These are phyloP conservation scores for Drosophila jambulina DNA, from an alignment of 1,140 invertebrate species.

Conservation along the genomic window DNA sequence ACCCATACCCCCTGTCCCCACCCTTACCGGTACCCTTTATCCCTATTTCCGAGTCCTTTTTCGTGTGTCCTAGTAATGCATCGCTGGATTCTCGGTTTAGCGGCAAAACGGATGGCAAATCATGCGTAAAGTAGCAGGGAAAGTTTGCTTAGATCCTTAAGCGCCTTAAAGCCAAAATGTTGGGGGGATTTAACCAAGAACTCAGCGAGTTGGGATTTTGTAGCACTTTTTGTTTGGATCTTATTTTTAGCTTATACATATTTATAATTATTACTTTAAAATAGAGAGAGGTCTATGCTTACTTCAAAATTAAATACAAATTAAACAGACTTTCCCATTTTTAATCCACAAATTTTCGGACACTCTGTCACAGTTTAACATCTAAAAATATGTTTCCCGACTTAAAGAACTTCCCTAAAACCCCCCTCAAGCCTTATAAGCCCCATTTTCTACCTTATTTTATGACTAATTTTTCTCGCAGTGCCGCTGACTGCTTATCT, in stretches of 20 bases:
- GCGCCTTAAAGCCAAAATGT: conserved; percentile 15
- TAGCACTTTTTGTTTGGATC: not conserved
- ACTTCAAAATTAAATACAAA: not conserved
- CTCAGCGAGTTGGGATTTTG: not conserved
- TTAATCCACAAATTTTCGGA: not conserved
- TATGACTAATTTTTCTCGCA: conserved; percentile 9
- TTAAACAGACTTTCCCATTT: not conserved
- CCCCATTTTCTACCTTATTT: not conserved
- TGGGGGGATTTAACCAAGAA: not conserved
- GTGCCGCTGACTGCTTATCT: conserved; percentile 17
- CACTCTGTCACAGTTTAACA: not conserved
- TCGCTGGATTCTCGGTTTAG: conserved; percentile 59
- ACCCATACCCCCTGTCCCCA: not conserved
- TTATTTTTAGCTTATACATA: too few species aligned
- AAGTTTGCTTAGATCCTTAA: conserved; percentile 52
- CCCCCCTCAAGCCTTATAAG: not conserved
- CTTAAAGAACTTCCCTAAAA: not conserved
- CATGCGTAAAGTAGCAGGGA: conserved; percentile 70
- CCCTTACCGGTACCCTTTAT: conserved; percentile 29
- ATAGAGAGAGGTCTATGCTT: too few species aligned
- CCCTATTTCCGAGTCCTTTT: conserved; percentile 31
- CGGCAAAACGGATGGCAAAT: conserved; percentile 53
- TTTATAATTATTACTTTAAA: too few species aligned
- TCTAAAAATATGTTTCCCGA: too few species aligned
- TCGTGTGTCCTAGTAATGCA: conserved; percentile 54